Conservation (phyloP, 2,113 vertebrate species). For the Haemorhous mexicanus region DNA sequence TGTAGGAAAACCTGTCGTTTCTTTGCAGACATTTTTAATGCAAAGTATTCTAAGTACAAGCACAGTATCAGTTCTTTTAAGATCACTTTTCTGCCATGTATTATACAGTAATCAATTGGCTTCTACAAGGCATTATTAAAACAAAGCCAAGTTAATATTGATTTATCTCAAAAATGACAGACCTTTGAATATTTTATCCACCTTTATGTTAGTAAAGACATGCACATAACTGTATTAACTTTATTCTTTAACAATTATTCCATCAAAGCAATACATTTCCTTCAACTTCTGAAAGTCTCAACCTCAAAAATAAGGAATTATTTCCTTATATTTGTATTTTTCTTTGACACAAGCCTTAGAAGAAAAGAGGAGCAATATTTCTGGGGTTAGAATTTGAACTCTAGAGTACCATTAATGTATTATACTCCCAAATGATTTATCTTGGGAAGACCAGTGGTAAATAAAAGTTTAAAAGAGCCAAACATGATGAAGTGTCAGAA, state of each 20-base stretch:
- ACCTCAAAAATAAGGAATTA: neutral
- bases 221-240: neutral
- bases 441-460: neutral
- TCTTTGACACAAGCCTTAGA: neutral
- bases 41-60: neutral
- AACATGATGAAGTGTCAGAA: neutral
- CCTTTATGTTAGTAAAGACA: neutral
- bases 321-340: neutral
- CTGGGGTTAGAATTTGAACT: neutral
- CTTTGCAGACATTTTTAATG: neutral
- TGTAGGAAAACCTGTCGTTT: neutral
- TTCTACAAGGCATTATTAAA: neutral
- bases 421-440: neutral
- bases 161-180: neutral
- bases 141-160: neutral
- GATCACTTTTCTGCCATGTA: neutral
- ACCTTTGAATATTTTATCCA: neutral
- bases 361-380: neutral
- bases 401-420: neutral
- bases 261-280: neutral
- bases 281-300: neutral
- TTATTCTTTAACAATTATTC: neutral
- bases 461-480: slow-evolving; percentile 5
- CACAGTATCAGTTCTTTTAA: neutral
- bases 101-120: neutral